Evolutionary conservation across 2,797 vertebrate genomes (phyloP).

Genomic region (Amniataba percoides): DNA sequence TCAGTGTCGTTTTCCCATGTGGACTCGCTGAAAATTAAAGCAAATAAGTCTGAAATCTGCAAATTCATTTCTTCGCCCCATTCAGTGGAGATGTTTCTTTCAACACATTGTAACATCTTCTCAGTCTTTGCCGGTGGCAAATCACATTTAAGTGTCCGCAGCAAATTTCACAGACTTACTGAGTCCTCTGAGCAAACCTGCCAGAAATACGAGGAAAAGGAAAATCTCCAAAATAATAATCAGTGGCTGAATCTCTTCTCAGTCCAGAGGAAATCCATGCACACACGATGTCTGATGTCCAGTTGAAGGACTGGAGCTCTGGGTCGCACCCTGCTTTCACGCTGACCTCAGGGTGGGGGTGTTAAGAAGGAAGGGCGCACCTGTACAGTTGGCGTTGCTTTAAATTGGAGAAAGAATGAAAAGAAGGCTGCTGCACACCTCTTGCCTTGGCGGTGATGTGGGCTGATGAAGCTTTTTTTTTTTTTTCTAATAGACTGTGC

Average conservation of each 20-base stretch:
- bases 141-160: conserved; percentile 1
- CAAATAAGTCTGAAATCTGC: conserved; percentile 36
- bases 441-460: too few relatives aligned
- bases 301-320: conserved; percentile 1
- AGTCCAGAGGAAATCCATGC: conserved; percentile 17
- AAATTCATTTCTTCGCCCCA: conserved; percentile 12
- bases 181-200: conserved; percentile 18
- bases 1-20: conserved; percentile 30
- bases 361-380: background rate
- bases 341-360: conserved; percentile 25
- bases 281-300: background rate
- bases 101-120: conserved; percentile 2
- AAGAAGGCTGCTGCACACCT: background rate
- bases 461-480: too few relatives aligned
- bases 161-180: conserved; percentile 2
- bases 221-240: conserved; percentile 1
- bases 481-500: background rate
- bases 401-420: background rate
- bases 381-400: background rate
- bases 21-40: conserved; percentile 57
- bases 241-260: conserved; percentile 16
- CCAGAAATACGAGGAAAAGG: conserved; percentile 12
- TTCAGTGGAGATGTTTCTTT: background rate
- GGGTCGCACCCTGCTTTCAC: conserved; percentile 10
- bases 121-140: conserved; percentile 9